Base-by-base conservation (phyloP, 1,140 invertebrate species). In the Pomacea maculata region DNA sequence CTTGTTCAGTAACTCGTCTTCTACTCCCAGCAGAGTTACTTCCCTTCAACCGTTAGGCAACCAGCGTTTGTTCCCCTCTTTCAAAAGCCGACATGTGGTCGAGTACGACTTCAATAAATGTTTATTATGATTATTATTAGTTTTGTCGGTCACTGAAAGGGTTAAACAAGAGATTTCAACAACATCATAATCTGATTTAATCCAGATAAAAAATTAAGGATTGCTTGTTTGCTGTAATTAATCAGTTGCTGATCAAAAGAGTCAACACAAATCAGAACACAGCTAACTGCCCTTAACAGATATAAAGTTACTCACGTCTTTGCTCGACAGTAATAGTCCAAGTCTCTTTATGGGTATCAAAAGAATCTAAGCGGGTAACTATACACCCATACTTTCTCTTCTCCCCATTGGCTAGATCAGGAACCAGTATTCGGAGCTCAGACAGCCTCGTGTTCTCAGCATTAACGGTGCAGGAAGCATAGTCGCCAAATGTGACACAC, bases 401-500 rank as follows among this genome's bases (percentile, higher is more conserved):
- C 34, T 78, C 77, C 34, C 65, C 76, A n/a, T 78, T 65, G 19
- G 7, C 45, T 52, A 78, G 70, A 78, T 78, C 77, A 6, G 10
- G 25, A 4, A 78, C 77, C 45, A 78, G 19, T 14, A 78, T 45
- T 11, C 67, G 34, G 25, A 78, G 11, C 25, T 21, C 70, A 17
- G 77, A 78, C 34, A 21, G 54, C 17, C 67, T 65, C 11, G 77
- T 78, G 21, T 78, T 17, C 21, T 25, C 17, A 55, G 64, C 9
- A 54, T 78, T 65, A 8, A 78, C 70, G 21, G 55, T n/a, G 54
- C 77, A 78, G 15, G 77, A 78, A 4, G 77, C 67, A 15, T 70
- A 78, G 21, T 78, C 77, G 0, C 67, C 77, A 71, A 78, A 78
- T 52, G 77, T 78, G 4, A 70, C 67, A 29, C 77, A 78, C n/a